Evolutionary conservation across 2,797 vertebrate species (phyloP), one percentile per base, ranked within the genome.

Genomic region (Dipus sagitta): DNA sequence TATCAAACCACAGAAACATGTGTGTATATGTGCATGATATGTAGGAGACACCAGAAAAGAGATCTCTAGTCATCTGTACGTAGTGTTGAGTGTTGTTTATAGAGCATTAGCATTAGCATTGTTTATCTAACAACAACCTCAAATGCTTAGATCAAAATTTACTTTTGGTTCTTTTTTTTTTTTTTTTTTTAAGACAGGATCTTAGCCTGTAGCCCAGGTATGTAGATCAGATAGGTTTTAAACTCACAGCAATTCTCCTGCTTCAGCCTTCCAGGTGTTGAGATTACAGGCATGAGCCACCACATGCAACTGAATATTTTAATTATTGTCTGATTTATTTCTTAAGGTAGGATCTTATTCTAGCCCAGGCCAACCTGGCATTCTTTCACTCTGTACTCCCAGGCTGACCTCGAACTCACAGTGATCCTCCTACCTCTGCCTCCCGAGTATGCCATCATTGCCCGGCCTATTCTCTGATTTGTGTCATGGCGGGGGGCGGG

Each of bases 121-220:
- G 30, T 62, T 95, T 88, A 67, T 65, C 74, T 74, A 82, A 65
- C 58, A 54, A 64, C 11, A 74, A 54, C 4, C 65, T 86, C 21
- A 64, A 86, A 94, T 68, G 42, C 30, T 94, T 24, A 38, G 28
- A 42, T 92, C 47, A 58, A 82, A 78, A 34, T 85, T 85, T 62
- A n/a, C 20, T 42, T 70, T 60, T n/a, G 15, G 70, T 92, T 82
- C 62, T 79, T 78, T 54, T 28, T 17, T 34, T 64, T 64, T 24
- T 58, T 89, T 86, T 78, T 24, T 77, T 62, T 5, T 67, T 47
- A 54, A 80, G 52, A 84, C 24, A 47, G 58, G 8, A 8, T 64
- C 74, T 86, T 18, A 47, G 18, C 47, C 11, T 64, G 58, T n/a
- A 64, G 30, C 58, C 20, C 58, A n/a, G 38, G 38, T 38, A 15